Conservation (phyloP, 2,113 vertebrate species). For the Pelusios castaneus region DNA sequence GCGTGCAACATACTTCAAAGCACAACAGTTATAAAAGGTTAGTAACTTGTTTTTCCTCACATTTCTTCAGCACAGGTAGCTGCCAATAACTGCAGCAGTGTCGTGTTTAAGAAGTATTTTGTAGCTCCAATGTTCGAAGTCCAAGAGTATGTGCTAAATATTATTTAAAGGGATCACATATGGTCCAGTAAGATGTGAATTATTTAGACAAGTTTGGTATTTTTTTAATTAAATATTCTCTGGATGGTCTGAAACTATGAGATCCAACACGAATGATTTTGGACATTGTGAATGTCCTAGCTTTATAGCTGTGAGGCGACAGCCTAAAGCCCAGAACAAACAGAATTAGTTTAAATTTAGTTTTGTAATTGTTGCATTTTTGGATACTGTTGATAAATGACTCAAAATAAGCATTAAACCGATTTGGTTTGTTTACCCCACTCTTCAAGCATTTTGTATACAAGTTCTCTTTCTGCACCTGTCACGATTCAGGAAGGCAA, state of each 20-base stretch:
- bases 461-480: background rate
- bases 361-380: background rate
- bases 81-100: background rate
- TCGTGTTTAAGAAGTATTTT: constrained; percentile 55
- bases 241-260: background rate
- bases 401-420: background rate
- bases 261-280: background rate
- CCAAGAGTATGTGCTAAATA: background rate
- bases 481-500: background rate
- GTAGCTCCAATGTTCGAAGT: constrained; percentile 31
- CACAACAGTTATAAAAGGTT: background rate
- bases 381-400: background rate
- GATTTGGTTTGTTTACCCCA: background rate
- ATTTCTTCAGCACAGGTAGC: background rate
- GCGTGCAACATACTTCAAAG: background rate
- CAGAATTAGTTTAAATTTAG: background rate
- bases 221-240: background rate
- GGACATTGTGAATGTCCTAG: background rate
- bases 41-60: background rate
- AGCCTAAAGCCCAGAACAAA: background rate
- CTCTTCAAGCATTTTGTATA: background rate
- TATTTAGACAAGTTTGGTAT: background rate
- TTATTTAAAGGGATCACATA: background rate
- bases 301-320: background rate
- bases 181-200: background rate